These are phyloP conservation scores for Cordylochernes scorpioides DNA, from an alignment of 2,888 invertebrate species.

Conservation along the genomic window DNA sequence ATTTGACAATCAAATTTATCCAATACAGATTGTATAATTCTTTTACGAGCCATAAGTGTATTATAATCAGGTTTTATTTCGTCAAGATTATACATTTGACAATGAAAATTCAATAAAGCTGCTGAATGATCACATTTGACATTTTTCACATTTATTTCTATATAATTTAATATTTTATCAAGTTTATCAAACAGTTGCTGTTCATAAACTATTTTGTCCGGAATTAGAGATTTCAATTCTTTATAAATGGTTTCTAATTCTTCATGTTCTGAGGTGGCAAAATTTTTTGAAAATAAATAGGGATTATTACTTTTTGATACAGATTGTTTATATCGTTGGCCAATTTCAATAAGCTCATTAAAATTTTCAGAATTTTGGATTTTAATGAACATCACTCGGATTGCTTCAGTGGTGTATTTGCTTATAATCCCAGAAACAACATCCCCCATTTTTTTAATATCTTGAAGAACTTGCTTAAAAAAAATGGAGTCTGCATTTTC, in stretches of 20 bases:
- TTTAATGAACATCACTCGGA: background rate
- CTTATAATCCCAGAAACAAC: background rate
- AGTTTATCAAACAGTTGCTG: background rate
- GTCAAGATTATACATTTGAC: background rate
- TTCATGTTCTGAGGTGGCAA: background rate
- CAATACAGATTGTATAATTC: background rate
- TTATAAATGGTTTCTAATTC: background rate
- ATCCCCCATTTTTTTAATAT: too few species aligned
- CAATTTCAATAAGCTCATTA: slow-evolving; percentile 1
- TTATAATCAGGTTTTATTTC: background rate
- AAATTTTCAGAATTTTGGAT: background rate
- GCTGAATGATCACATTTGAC: slow-evolving; percentile 1
- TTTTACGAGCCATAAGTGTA: background rate
- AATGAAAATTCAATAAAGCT: background rate
- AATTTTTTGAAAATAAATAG: too few species aligned
- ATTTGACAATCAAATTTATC: background rate
- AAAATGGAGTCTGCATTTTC: slow-evolving; percentile 1
- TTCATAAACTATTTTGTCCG: background rate
- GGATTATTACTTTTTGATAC: too few species aligned
- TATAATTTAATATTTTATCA: background rate
- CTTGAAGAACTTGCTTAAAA: slow-evolving; percentile 2
- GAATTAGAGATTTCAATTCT: background rate
- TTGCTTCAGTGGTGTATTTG: slow-evolving; percentile 1
- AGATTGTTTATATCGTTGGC: too few species aligned
- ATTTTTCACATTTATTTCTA: background rate